Percentiles rank a stretch among this genome's conserved stretches.
Evolutionary conservation across 1,140 invertebrate genomes (phyloP).

Genomic region (Apis florea): DNA sequence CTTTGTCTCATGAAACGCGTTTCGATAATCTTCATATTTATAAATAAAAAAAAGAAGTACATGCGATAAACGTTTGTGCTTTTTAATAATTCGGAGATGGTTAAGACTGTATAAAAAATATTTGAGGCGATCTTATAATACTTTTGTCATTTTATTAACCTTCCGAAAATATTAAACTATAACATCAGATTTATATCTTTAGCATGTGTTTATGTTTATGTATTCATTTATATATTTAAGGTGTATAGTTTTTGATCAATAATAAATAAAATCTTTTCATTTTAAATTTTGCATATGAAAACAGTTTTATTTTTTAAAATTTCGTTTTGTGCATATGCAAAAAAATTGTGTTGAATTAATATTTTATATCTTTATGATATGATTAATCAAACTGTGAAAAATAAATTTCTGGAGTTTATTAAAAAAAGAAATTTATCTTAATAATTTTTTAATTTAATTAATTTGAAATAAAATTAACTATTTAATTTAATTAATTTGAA

Average conservation of each 20-base stretch:
- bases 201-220: constrained; percentile 48
- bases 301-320: not conserved
- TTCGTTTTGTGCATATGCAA: not conserved
- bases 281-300: constrained; percentile 35
- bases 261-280: constrained; percentile 61
- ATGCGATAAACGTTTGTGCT: constrained; percentile 30
- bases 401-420: not conserved
- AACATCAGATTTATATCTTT: constrained; percentile 49
- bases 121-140: constrained; percentile 22
- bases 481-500: not conserved
- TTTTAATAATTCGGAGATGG: constrained; percentile 38
- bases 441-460: not conserved
- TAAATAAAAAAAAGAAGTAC: constrained; percentile 20
- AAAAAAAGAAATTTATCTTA: not conserved
- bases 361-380: not conserved
- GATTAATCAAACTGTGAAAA: not conserved
- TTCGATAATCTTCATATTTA: constrained; percentile 47
- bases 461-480: not conserved
- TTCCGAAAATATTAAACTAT: constrained; percentile 25
- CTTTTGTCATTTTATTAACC: constrained; percentile 45
- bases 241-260: constrained; percentile 62
- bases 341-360: not conserved
- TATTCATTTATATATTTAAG: constrained; percentile 57
- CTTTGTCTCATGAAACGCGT: constrained; percentile 34
- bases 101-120: constrained; percentile 57